Conservation (phyloP, 2,113 vertebrate species). For the Odocoileus virginianus region DNA sequence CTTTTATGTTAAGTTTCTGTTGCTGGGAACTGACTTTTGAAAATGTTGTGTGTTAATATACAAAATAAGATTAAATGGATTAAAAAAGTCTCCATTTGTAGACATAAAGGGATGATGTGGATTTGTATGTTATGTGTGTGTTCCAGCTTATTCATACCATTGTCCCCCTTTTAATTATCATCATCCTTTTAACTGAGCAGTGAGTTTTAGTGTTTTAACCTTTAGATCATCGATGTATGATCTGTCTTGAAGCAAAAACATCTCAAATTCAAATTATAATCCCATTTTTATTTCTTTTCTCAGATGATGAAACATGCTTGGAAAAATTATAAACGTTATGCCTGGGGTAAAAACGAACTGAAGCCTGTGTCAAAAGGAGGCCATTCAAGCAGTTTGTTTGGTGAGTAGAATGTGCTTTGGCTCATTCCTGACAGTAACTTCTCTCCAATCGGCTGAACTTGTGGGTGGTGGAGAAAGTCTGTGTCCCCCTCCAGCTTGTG, state of each 20-base stretch:
- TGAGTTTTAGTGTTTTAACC: constrained; percentile 36
- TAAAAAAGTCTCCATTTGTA: constrained; percentile 4
- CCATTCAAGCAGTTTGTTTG: constrained; percentile 99
- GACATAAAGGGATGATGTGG: neutral
- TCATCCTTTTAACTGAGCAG: constrained; percentile 30
- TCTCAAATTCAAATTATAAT: constrained; percentile 65
- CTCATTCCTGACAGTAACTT: constrained; percentile 61
- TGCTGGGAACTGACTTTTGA: constrained; percentile 6
- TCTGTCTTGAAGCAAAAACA: neutral
- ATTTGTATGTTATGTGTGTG: neutral
- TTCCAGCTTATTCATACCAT: neutral
- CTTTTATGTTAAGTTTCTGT: constrained; percentile 20
- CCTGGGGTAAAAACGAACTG: constrained; percentile 98
- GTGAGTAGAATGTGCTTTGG: constrained; percentile 85
- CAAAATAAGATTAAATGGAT: neutral
- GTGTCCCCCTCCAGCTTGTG: neutral
- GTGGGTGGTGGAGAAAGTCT: neutral
- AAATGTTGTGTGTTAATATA: neutral
- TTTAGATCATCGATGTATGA: constrained; percentile 46
- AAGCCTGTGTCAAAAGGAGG: constrained; percentile 95
- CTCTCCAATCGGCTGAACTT: neutral
- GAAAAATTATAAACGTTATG: constrained; percentile 95
- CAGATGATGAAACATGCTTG: constrained; percentile 99
- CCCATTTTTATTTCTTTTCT: constrained; percentile 71
- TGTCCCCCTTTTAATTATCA: constrained; percentile 7